Conservation (phyloP, 1,140 invertebrate genomes). For the Drosophila ananassae region DNA sequence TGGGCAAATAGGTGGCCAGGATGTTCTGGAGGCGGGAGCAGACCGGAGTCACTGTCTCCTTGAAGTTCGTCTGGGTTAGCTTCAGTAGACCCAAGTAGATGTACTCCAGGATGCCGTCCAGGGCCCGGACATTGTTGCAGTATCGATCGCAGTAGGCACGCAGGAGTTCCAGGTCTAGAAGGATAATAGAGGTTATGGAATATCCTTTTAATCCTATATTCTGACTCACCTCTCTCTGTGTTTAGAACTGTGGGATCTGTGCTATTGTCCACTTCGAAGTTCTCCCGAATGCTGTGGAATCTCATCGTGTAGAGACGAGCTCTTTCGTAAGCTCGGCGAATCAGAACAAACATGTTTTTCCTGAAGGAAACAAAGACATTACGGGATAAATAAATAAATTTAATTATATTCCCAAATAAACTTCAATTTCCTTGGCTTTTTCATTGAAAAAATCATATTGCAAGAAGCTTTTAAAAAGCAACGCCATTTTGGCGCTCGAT, state of each 20-base stretch:
- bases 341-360: conserved; percentile 59
- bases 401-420: background rate
- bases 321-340: conserved; percentile 85
- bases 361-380: conserved; percentile 17
- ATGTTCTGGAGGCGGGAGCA: conserved; percentile 88
- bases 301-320: conserved; percentile 87
- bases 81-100: conserved; percentile 88
- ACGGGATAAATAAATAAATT: background rate
- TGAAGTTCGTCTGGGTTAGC: conserved; percentile 89
- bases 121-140: conserved; percentile 86
- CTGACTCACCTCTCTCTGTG: conserved; percentile 79
- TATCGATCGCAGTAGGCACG: conserved; percentile 87
- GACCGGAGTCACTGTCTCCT: conserved; percentile 88
- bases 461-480: background rate
- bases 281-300: conserved; percentile 88
- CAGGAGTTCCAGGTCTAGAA: conserved; percentile 85
- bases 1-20: conserved; percentile 85
- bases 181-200: background rate
- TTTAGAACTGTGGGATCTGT: conserved; percentile 86
- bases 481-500: too few relatives aligned
- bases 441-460: background rate
- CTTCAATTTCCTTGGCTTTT: background rate
- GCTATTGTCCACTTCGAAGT: conserved; percentile 89
- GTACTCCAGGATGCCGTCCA: conserved; percentile 87
- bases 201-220: too few relatives aligned